A percentile compares a stretch with the other conserved stretches of the same genome.
Evolutionary conservation across 53 echinoderm and acorn worm species (phyloP).

Genomic region (Actinopyga echinites): DNA sequence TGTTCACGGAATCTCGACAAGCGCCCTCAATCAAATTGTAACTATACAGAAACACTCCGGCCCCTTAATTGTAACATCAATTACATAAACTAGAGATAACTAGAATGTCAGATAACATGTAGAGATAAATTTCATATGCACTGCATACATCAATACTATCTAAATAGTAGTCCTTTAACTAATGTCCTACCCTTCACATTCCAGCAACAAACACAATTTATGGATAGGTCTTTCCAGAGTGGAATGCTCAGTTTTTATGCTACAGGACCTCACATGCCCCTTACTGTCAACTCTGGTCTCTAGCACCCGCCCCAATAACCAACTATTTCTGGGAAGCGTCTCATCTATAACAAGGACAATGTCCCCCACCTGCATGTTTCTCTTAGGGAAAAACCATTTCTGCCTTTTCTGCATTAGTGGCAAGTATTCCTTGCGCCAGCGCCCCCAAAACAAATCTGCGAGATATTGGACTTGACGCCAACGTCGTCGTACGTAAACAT

Average conservation of each 20-base stretch:
- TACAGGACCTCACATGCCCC: slow-evolving; percentile 55
- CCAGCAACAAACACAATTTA: slow-evolving; percentile 55
- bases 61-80: not conserved
- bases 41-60: not conserved
- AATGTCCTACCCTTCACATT: not conserved
- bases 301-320: slow-evolving; percentile 51
- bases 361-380: slow-evolving; percentile 44
- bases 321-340: slow-evolving; percentile 23
- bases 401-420: slow-evolving; percentile 42
- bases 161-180: not conserved
- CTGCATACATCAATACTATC: not conserved
- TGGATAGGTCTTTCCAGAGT: slow-evolving; percentile 60
- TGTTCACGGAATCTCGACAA: too few species aligned
- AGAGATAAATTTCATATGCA: not conserved
- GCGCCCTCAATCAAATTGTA: too few species aligned
- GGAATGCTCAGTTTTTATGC: slow-evolving; percentile 56
- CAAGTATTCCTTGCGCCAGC: slow-evolving; percentile 55
- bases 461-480: slow-evolving; percentile 59
- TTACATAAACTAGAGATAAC: not conserved
- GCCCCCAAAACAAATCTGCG: slow-evolving; percentile 47
- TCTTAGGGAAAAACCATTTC: slow-evolving; percentile 41
- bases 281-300: slow-evolving; percentile 55
- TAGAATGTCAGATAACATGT: not conserved
- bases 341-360: slow-evolving; percentile 49
- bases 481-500: slow-evolving; percentile 37